Percentiles rank a stretch among this genome's conserved stretches.
Conservation (phyloP, 2,888 invertebrate genomes). For the Melanargia galathea region DNA sequence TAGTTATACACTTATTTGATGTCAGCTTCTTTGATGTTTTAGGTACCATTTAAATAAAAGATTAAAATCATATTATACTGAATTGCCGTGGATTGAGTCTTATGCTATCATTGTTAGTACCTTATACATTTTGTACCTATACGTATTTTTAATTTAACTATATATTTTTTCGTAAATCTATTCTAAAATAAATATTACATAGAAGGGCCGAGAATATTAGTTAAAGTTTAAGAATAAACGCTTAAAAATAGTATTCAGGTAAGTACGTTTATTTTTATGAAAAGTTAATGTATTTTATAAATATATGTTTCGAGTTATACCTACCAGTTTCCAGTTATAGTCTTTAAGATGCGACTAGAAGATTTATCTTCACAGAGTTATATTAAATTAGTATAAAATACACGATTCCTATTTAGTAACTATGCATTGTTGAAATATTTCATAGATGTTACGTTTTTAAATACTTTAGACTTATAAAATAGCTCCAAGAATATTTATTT, state of each 20-base stretch:
- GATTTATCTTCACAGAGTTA: background rate
- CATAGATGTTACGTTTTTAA: background rate
- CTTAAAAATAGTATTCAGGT: background rate
- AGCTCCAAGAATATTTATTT: background rate
- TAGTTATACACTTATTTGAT: background rate
- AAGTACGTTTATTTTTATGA: background rate
- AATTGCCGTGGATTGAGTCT: constrained; percentile 37
- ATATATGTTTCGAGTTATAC: too few relatives aligned
- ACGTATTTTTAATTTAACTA: too few relatives aligned
- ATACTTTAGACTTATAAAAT: constrained; percentile 4
- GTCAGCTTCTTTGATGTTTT: background rate
- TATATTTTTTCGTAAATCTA: background rate
- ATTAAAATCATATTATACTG: background rate
- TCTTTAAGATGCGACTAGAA: background rate
- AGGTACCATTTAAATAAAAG: background rate
- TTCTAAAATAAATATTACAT: too few relatives aligned
- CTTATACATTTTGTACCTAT: too few relatives aligned
- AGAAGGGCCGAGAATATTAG: too few relatives aligned
- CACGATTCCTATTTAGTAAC: background rate
- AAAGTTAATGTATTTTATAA: background rate
- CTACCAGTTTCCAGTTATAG: background rate
- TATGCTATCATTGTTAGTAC: constrained; percentile 28
- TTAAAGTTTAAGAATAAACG: background rate
- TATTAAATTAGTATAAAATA: background rate
- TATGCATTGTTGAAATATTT: constrained; percentile 6